Base-by-base conservation (phyloP, 2,888 invertebrate genomes). In the Thelaira solivaga region DNA sequence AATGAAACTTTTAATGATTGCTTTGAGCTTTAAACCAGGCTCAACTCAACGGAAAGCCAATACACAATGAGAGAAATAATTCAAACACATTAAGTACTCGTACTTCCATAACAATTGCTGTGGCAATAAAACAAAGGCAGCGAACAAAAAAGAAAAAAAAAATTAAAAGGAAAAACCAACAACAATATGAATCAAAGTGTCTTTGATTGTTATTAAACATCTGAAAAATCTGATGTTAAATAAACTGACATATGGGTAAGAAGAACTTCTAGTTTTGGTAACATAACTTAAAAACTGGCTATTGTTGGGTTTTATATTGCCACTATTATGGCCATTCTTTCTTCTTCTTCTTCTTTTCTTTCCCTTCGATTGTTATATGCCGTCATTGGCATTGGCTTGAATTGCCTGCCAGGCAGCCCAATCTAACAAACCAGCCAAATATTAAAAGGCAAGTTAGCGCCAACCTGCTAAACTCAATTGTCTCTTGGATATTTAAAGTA, bases 1-100 rank as follows among this genome's bases (percentile, higher is more conserved):
- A 87, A 87, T 86, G 85, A 84, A 84, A 85, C 82, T 84, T 85
- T 86, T 86, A 86, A 86, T 86, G 87, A 86, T 83, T 68, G 64
- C 73, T 73, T 74, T 71, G 76, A 68, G 73, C 69, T 73, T 65
- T 53, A 29, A 61, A 43, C 43, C 49, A 29, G 67, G 26, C 59
- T 53, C 51, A 57, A 49, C 51, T 22, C 7, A 22, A 49, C 24
- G 43, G 2, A 45, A 51, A 47, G 8, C 20, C 26, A 67, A 57
- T 13, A 11, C 26, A 26, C 29, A 31, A 67, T 36, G 62, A 65
- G 41, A 64, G 64, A 76, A 62, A 69, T 41, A 69, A 79, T 65
- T 59, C 29, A 59, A 73, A 57, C 43, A 55, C 41, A 41, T 49
- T 47, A 68, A 73, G 36, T 64, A 59, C 26, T 59, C 8, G 43